Base-by-base conservation (phyloP, 2,888 invertebrate species). In the Phyto melanocephala region DNA sequence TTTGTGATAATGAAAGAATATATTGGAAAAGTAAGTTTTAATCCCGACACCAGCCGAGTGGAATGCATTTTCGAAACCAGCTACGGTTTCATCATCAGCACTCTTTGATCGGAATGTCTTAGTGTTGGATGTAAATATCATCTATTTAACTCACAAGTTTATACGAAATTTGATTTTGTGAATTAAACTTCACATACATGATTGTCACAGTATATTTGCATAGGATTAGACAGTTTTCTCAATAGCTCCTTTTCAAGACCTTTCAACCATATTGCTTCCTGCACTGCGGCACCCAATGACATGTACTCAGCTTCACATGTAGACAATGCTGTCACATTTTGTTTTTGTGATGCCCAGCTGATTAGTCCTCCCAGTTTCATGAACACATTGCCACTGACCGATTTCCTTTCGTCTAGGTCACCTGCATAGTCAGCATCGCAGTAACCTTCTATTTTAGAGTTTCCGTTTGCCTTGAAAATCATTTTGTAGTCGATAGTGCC, bases 381-480 rank as follows among this genome's bases (percentile, higher is more conserved):
- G 13, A 70, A 45, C 11, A 70, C 20, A 13, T 35, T 58, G 13
- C 58, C 58, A 17, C 70, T 58, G 3, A 50, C 35, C 1, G 65
- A 65, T 50, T 65, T 65, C 37, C 65, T 65, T 10, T 65, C 17
- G 22, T 65, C 35, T 7, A 37, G 22, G 20, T 65, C 50, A 17
- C 15, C 11, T 20, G 86, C 0, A 88, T 60, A 60, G 62, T 60
- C 40, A 2, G 65, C 65, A 13, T 65, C 50, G n/a, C 52, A 65
- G n/a, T 35, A 50, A 11, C 70, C 28, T n/a, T 63, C 93, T 24
- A 52, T 4, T 92, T 93, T 0, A 93, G 93, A 0, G 86, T 89
- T 1, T 92, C 92, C 33, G 2, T 70, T 17, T 13, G 54, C 42
- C 17, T n/a, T 45, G 20, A 47, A 70, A 1, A 11, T 28, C n/a